phyloP scores from a whole-genome alignment of 2,113 vertebrate genomes.

The Mus spicilegus region DNA sequence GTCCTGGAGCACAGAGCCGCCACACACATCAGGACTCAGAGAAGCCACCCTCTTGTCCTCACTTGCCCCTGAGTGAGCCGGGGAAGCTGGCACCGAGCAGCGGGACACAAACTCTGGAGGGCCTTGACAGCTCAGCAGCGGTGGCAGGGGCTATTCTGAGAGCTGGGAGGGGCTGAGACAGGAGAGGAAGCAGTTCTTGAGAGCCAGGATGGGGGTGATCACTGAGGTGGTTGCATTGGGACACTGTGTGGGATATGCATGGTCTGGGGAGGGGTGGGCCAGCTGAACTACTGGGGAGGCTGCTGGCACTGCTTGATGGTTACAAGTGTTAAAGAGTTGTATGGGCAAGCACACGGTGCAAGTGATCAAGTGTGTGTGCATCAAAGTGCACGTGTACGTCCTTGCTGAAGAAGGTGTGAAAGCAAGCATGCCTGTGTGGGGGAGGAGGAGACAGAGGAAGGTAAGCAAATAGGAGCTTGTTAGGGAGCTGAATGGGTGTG shows the following conservation, averaged over 20 bases:
- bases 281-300: neutral
- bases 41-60: conserved; percentile 69
- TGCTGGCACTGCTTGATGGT: neutral
- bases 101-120: conserved; percentile 61
- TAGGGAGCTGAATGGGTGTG: conserved; percentile 31
- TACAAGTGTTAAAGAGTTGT: neutral
- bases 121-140: conserved; percentile 73
- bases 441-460: conserved; percentile 9
- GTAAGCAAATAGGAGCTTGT: conserved; percentile 57
- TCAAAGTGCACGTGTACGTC: neutral
- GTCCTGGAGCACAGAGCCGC: neutral
- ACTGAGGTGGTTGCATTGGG: neutral
- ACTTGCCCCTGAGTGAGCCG: conserved; percentile 66
- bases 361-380: fast-evolving
- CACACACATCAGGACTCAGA: conserved; percentile 14
- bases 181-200: conserved; percentile 18
- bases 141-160: conserved; percentile 81
- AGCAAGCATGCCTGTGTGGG: neutral
- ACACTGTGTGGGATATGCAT: neutral
- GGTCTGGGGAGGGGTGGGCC: neutral
- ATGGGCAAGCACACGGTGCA: neutral
- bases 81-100: conserved; percentile 66
- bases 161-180: conserved; percentile 55
- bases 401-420: neutral
- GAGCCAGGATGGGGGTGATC: neutral